Evolutionary conservation across 1,140 invertebrate species (phyloP), one percentile per base, ranked within the genome.

Genomic region (Subanguina moxae): DNA sequence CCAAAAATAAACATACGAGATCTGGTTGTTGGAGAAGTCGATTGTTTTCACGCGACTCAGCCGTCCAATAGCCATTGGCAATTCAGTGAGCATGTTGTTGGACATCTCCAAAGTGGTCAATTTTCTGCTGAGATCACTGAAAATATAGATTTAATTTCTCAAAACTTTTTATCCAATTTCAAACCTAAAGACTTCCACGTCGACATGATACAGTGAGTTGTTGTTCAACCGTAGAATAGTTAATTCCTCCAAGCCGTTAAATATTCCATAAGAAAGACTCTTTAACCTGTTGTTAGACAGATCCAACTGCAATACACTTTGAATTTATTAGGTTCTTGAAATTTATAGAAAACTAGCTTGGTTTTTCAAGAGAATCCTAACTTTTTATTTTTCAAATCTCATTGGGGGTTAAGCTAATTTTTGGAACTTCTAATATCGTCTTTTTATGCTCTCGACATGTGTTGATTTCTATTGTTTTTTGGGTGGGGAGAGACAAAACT

Each of bases 271-370:
- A 3, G 67, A 17, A n/a, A 80, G 62, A 19, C 48, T 65, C 58
- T 67, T 70, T 5, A 80, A n/a, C 11, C 57, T 64, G 65, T 80
- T 80, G n/a, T 65, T 61, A 17, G 73, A 75, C 1, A 79, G 23
- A 30, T 80, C 75, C 46, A 80, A 56, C 79, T 80, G 74, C 56
- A 82, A 74, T 7, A 25, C n/a, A n/a, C n/a, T n/a, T n/a, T n/a
- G n/a, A n/a, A n/a, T n/a, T n/a, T n/a, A n/a, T n/a, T n/a, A n/a
- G n/a, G n/a, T n/a, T n/a, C n/a, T n/a, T n/a, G n/a, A n/a, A n/a
- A n/a, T n/a, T n/a, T n/a, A n/a, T n/a, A n/a, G n/a, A n/a, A n/a
- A n/a, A n/a, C n/a, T n/a, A n/a, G n/a, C n/a, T n/a, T n/a, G n/a
- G n/a, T n/a, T n/a, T n/a, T n/a, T n/a, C n/a, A n/a, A n/a, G n/a